These are phyloP conservation scores for Dysidea cf. avara DNA, from an alignment of 37 sponge, comb jelly and placozoan species.

Conservation along the genomic window DNA sequence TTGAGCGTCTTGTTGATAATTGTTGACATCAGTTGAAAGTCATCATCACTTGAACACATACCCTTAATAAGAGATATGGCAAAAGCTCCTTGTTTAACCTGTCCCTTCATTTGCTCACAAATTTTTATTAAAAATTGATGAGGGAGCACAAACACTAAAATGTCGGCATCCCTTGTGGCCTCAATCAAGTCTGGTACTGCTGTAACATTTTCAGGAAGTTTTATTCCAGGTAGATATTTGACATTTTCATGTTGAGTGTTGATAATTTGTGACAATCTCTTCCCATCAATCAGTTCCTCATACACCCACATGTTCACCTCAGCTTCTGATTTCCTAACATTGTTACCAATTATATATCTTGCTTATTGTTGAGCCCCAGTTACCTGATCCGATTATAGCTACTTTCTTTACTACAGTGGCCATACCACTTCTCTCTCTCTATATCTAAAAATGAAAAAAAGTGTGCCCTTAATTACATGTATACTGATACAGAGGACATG, in stretches of 20 bases:
- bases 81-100: slow-evolving; percentile 69
- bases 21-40: slow-evolving; percentile 76
- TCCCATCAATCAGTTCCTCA: slow-evolving; percentile 88
- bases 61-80: slow-evolving; percentile 96
- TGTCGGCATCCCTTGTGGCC: slow-evolving; percentile 75
- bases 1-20: slow-evolving; percentile 60
- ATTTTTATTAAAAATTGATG: slow-evolving; percentile 93
- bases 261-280: slow-evolving; percentile 90
- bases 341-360: slow-evolving; percentile 86
- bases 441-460: too few relatives aligned
- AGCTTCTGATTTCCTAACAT: slow-evolving; percentile 35
- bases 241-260: slow-evolving; percentile 90
- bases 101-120: slow-evolving; percentile 75
- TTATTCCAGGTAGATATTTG: slow-evolving; percentile 92
- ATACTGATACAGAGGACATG: too few relatives aligned
- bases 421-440: too few relatives aligned
- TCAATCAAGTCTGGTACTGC: slow-evolving; percentile 85
- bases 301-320: slow-evolving; percentile 94
- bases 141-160: slow-evolving; percentile 92
- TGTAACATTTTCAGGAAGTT: slow-evolving; percentile 89
- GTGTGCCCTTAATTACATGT: too few relatives aligned
- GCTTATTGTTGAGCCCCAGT: slow-evolving; percentile 95
- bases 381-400: slow-evolving; percentile 89
- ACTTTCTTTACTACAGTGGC: slow-evolving; percentile 37
- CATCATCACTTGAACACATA: too few relatives aligned